A percentile compares a stretch with the other conserved stretches of the same genome.
Evolutionary conservation across 2,797 vertebrate species (phyloP).

Genomic region (Chiroxiphia lanceolata): DNA sequence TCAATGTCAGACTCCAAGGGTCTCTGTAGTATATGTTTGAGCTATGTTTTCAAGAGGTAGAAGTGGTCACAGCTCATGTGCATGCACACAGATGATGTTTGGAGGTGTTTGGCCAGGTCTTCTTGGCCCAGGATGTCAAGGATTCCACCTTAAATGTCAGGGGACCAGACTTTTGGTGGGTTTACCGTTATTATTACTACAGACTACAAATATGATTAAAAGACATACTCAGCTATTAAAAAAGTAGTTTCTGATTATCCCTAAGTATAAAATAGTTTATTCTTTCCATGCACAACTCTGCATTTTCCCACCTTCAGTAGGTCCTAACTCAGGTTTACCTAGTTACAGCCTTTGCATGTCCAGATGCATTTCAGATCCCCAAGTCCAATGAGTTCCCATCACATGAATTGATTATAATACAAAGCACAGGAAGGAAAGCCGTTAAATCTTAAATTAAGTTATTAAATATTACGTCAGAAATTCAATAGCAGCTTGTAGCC

Average conservation of each 20-base stretch:
- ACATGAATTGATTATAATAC: conserved; percentile 47
- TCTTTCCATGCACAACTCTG: neutral
- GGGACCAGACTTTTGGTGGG: neutral
- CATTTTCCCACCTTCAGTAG: neutral
- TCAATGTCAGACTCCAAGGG: neutral
- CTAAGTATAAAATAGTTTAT: neutral
- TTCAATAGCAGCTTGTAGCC: conserved; percentile 18
- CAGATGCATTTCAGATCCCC: neutral
- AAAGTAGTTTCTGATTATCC: neutral
- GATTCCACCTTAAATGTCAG: neutral
- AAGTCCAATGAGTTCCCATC: neutral
- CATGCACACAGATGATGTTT: neutral
- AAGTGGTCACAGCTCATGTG: neutral
- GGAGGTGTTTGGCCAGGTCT: neutral
- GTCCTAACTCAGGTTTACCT: neutral
- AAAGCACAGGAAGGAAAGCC: conserved; percentile 7
- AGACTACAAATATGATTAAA: neutral
- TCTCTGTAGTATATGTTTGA: neutral
- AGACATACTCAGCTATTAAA: neutral
- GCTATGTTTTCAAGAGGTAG: neutral
- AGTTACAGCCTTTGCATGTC: neutral
- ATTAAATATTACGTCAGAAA: conserved; percentile 44
- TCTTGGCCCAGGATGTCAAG: neutral
- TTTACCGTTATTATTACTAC: neutral
- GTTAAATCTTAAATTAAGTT: conserved; percentile 50